Percentiles rank a stretch among this genome's conserved stretches.
Evolutionary conservation across 2,888 invertebrate species (phyloP).

Genomic region (Thera britannica): DNA sequence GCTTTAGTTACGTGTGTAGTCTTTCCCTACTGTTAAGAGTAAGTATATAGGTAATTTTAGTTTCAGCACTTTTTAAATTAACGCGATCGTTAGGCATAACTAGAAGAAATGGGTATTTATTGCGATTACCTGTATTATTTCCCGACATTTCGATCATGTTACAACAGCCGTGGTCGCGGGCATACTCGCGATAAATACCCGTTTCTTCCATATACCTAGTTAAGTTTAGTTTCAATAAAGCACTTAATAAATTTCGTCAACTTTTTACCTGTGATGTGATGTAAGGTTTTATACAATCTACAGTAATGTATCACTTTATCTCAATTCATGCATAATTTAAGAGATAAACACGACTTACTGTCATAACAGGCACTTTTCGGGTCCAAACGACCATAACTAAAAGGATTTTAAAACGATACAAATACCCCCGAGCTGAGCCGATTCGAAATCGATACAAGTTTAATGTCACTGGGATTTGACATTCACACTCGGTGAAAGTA

Average conservation of each 20-base stretch:
- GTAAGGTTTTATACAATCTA: conserved; percentile 2
- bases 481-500: conserved; percentile 80
- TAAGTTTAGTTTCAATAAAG: neutral
- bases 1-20: too few species aligned
- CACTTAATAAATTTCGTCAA: neutral
- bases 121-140: too few species aligned
- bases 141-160: too few species aligned
- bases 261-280: neutral
- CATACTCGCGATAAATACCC: too few species aligned
- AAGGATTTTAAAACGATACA: conserved; percentile 66
- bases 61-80: too few species aligned
- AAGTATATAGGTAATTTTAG: too few species aligned
- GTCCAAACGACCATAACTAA: conserved; percentile 67
- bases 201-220: too few species aligned
- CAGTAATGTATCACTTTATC: conserved; percentile 19
- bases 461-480: conserved; percentile 70
- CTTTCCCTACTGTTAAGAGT: too few species aligned
- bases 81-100: too few species aligned
- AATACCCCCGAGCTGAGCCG: conserved; percentile 44
- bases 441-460: conserved; percentile 60
- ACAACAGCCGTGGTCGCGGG: too few species aligned
- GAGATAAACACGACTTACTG: conserved; percentile 34
- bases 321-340: conserved; percentile 26
- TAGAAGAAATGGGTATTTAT: too few species aligned
- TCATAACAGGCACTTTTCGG: conserved; percentile 39